Conservation (phyloP, 2,888 invertebrate genomes). For the Molorchus minor region DNA sequence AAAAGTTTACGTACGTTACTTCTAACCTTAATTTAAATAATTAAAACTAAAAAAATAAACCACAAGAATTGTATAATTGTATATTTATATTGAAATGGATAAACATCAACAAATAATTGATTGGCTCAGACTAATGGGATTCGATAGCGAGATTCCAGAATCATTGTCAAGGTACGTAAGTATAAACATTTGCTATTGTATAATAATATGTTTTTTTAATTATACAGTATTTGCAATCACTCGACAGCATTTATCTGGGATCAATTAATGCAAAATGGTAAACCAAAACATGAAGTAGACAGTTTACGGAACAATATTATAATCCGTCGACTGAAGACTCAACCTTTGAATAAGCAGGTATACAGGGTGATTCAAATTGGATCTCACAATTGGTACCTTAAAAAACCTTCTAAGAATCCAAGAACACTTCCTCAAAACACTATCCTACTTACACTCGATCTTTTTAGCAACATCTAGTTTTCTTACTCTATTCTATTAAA, state of each 20-base stretch:
- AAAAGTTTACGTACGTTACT: too few relatives aligned
- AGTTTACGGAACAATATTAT: constrained; percentile 41
- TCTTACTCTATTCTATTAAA: too few relatives aligned
- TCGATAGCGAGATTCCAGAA: constrained; percentile 43
- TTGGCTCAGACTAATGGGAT: constrained; percentile 46
- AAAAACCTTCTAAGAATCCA: too few relatives aligned
- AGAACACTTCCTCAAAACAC: too few relatives aligned
- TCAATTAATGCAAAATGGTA: constrained; percentile 41
- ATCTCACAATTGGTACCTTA: too few relatives aligned
- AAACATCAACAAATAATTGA: constrained; percentile 31
- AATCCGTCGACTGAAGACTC: constrained; percentile 39
- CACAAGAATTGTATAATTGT: too few relatives aligned
- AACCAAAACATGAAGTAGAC: constrained; percentile 40
- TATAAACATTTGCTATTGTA: neutral
- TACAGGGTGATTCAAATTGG: too few relatives aligned
- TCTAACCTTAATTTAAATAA: too few relatives aligned
- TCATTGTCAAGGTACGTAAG: constrained; percentile 37
- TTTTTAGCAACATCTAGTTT: neutral
- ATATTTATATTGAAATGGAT: constrained; percentile 35
- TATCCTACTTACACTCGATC: neutral
- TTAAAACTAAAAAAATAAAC: too few relatives aligned
- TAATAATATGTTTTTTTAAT: constrained; percentile 4
- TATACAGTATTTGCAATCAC: constrained; percentile 43
- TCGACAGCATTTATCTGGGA: constrained; percentile 47
- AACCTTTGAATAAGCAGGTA: constrained; percentile 41